A percentile compares a stretch with the other conserved stretches of the same genome.
phyloP scores from a whole-genome alignment of 30 jellyfish, hydroid and myxozoan species.

The Mastigias papua region DNA sequence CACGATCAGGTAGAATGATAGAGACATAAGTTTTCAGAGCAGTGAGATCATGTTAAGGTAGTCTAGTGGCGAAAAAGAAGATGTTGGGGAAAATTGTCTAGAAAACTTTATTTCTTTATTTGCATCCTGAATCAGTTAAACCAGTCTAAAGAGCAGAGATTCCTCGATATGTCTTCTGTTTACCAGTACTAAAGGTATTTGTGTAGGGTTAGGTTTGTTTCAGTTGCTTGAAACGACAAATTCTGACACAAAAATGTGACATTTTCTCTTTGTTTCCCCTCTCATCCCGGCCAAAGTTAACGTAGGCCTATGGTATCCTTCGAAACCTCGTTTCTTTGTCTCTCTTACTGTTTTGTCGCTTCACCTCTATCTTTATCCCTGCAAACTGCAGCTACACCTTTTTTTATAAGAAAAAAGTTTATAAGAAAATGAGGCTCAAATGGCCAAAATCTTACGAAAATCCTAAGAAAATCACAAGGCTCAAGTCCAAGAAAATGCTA shows the following conservation, averaged over 20 bases:
- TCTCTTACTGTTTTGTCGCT: background rate
- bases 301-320: background rate
- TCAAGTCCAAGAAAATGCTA: too few species aligned
- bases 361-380: background rate
- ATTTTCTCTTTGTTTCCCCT: background rate
- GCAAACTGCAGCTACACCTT: background rate
- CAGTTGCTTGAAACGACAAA: background rate
- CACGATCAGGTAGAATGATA: too few species aligned
- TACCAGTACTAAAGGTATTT: background rate
- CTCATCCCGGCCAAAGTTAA: background rate
- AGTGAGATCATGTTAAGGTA: too few species aligned
- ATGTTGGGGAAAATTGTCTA: background rate
- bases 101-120: too few species aligned
- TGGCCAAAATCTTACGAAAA: too few species aligned
- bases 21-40: too few species aligned
- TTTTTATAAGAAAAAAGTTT: too few species aligned
- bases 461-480: too few species aligned
- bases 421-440: too few species aligned
- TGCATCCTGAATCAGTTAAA: background rate
- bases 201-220: background rate
- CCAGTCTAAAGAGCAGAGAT: background rate
- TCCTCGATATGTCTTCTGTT: background rate
- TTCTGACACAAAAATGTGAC: background rate
- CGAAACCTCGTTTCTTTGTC: background rate
- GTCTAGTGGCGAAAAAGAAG: slow-evolving; percentile 1